A percentile compares a stretch with the other conserved stretches of the same genome.
These are phyloP conservation scores for Panurus biarmicus DNA, from an alignment of 2,113 vertebrate genomes.

Conservation along the genomic window DNA sequence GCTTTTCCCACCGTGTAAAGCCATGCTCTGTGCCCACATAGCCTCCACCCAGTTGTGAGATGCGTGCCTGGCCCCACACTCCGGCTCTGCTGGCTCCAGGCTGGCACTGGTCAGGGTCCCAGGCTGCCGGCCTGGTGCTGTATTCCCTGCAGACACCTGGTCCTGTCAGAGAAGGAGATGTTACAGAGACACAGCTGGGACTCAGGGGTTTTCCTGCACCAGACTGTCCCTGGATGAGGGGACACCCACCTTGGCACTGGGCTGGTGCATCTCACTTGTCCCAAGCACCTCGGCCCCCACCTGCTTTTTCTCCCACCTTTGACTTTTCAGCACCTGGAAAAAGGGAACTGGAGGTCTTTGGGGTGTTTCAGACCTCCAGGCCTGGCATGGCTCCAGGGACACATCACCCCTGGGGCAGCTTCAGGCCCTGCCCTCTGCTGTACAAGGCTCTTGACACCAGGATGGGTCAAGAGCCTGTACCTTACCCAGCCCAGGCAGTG, in stretches of 20 bases:
- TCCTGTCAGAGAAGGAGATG: not conserved
- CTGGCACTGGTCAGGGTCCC: not conserved
- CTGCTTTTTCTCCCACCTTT: constrained; percentile 69
- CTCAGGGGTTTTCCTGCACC: not conserved
- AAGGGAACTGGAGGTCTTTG: not conserved
- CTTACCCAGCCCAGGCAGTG: rapidly evolving
- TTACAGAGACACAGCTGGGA: not conserved
- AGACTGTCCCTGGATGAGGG: not conserved
- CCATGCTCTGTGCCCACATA: not conserved
- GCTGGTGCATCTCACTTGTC: not conserved
- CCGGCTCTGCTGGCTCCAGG: rapidly evolving
- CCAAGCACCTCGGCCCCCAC: not conserved
- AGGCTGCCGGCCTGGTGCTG: not conserved
- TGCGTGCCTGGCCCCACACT: rapidly evolving
- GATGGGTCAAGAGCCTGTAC: not conserved
- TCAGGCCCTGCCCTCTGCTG: not conserved
- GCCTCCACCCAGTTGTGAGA: not conserved
- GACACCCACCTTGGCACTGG: not conserved
- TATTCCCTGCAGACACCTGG: not conserved
- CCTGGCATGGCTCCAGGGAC: not conserved
- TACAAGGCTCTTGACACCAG: not conserved
- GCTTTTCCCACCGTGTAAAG: not conserved
- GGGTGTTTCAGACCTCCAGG: not conserved
- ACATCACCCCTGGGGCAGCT: not conserved
- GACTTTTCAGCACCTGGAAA: constrained; percentile 68